Conservation (phyloP, 2,888 invertebrate genomes). For the Scaptodrosophila latifasciaeformis region DNA sequence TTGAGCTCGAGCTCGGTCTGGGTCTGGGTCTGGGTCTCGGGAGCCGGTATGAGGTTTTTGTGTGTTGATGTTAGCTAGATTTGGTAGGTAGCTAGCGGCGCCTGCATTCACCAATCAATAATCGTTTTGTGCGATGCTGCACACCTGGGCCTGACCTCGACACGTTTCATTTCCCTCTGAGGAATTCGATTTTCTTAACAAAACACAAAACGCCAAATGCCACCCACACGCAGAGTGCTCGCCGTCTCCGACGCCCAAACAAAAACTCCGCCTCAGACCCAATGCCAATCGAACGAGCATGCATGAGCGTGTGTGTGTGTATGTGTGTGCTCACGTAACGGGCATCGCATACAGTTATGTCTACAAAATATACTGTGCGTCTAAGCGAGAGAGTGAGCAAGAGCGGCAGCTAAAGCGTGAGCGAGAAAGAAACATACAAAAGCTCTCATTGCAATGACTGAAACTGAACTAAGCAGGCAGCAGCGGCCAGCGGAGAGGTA, state of each 20-base stretch:
- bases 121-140: conserved; percentile 20
- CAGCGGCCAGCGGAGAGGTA: too few relatives aligned
- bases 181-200: conserved; percentile 24
- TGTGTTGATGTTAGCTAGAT: too few relatives aligned
- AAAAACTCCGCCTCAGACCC: not conserved
- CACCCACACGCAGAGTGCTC: not conserved
- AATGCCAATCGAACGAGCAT: not conserved
- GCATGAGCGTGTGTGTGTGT: not conserved
- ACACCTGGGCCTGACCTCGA: conserved; percentile 22
- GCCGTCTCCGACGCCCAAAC: not conserved
- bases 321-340: not conserved
- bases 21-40: too few relatives aligned
- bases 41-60: too few relatives aligned
- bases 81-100: not conserved
- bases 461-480: too few relatives aligned
- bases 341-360: too few relatives aligned
- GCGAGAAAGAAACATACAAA: too few relatives aligned
- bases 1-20: too few relatives aligned
- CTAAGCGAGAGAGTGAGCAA: too few relatives aligned
- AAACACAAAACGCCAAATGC: conserved; percentile 8
- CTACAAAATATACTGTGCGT: too few relatives aligned
- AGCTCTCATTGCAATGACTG: too few relatives aligned
- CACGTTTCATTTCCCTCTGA: conserved; percentile 21
- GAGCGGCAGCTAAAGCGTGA: too few relatives aligned
- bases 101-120: conserved; percentile 21